A percentile compares a stretch with the other conserved stretches of the same genome.
These are phyloP conservation scores for Carollia perspicillata DNA, from an alignment of 2,113 vertebrate genomes.

Conservation along the genomic window DNA sequence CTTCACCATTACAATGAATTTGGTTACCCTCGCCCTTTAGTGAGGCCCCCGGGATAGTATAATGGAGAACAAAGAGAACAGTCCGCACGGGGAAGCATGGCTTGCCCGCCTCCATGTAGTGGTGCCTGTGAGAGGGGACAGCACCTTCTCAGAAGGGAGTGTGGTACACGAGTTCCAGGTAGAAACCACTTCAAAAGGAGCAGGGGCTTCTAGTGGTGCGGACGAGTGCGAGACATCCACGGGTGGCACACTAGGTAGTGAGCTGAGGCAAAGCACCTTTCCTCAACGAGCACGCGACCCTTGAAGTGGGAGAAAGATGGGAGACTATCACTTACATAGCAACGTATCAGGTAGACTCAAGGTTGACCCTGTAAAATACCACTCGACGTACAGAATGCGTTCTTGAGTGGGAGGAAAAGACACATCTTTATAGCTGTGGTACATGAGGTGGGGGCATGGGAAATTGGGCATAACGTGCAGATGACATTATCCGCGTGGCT, in stretches of 20 bases:
- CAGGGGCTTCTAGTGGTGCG: background rate
- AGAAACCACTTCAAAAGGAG: background rate
- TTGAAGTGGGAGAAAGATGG: background rate
- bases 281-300: background rate
- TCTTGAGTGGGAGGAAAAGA: background rate
- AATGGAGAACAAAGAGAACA: background rate
- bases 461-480: background rate
- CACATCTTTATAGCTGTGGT: background rate
- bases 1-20: background rate
- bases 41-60: background rate
- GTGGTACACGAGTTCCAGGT: background rate
- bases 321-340: background rate
- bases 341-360: background rate
- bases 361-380: background rate
- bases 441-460: background rate
- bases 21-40: background rate
- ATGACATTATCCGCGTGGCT: background rate
- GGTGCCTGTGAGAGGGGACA: background rate
- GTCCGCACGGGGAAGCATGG: fast-evolving
- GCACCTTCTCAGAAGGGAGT: background rate
- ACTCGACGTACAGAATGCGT: background rate
- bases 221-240: background rate
- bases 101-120: background rate
- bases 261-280: background rate
- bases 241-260: background rate